A percentile compares a stretch with the other conserved stretches of the same genome.
phyloP scores from a whole-genome alignment of 2,888 invertebrate species.

The Eurytoma adleriae region DNA sequence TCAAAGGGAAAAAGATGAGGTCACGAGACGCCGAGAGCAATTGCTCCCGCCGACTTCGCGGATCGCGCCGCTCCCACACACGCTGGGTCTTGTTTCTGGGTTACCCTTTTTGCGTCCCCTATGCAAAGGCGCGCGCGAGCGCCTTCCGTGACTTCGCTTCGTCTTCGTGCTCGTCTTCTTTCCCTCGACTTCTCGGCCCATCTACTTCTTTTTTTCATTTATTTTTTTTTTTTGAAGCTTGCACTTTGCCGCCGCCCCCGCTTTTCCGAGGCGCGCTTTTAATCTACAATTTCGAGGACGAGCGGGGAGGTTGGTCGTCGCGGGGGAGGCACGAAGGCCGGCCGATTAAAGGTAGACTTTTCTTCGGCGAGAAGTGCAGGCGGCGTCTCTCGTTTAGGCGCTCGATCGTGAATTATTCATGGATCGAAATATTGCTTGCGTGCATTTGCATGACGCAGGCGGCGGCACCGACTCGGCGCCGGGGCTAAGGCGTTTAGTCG shows the following conservation, averaged over 20 bases:
- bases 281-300: no score
- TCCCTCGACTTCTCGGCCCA: neutral
- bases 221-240: neutral
- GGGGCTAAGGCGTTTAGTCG: constrained; percentile 43
- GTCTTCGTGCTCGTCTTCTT: neutral
- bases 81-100: constrained; percentile 50
- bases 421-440: constrained; percentile 17
- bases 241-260: neutral
- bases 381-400: no score
- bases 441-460: constrained; percentile 44
- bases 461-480: constrained; percentile 33
- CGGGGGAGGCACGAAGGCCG: no score
- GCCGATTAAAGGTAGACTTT: no score
- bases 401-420: neutral
- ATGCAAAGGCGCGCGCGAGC: neutral
- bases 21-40: constrained; percentile 48
- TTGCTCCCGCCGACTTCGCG: constrained; percentile 11
- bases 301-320: no score
- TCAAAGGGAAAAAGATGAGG: constrained; percentile 56
- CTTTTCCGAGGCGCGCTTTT: neutral
- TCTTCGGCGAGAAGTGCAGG: no score
- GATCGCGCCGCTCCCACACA: neutral
- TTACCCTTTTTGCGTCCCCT: constrained; percentile 44
- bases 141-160: neutral
- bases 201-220: neutral